These are phyloP conservation scores for Nasonia longicornis DNA, from an alignment of 1,140 invertebrate genomes.

Conservation along the genomic window DNA sequence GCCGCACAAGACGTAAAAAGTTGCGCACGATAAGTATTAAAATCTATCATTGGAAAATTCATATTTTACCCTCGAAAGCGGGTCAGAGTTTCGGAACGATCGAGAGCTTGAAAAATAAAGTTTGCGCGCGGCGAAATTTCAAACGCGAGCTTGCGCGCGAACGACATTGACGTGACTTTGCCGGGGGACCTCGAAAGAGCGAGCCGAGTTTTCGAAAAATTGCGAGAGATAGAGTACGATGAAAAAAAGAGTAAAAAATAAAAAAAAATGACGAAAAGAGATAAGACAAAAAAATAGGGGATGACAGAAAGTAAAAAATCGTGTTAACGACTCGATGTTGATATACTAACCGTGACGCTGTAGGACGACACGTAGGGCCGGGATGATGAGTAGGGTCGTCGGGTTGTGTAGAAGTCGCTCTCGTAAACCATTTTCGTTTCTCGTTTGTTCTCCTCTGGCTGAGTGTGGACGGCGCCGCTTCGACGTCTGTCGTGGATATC, in stretches of 20 bases:
- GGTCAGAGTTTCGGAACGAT: background rate
- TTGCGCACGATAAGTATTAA: no score
- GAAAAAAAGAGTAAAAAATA: conserved; percentile 20
- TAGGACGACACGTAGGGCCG: conserved; percentile 80
- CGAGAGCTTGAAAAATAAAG: background rate
- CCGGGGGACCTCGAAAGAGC: conserved; percentile 37
- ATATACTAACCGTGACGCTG: conserved; percentile 82
- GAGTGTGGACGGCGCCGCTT: conserved; percentile 33
- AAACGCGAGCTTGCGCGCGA: background rate
- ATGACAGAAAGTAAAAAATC: conserved; percentile 15
- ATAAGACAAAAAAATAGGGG: conserved; percentile 6
- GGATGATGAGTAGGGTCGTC: conserved; percentile 76
- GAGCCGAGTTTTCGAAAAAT: conserved; percentile 36
- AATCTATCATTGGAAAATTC: no score
- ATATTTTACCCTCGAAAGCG: no score
- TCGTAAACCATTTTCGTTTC: conserved; percentile 85
- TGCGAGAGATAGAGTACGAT: conserved; percentile 12
- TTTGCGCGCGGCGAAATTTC: background rate
- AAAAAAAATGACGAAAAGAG: conserved; percentile 23
- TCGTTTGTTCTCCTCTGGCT: background rate
- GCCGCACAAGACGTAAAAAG: background rate
- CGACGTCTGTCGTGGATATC: conserved; percentile 7
- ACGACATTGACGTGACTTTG: conserved; percentile 41
- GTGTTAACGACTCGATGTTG: background rate
- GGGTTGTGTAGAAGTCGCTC: conserved; percentile 88